These are phyloP conservation scores for Metallyticus violacea DNA, from an alignment of 2,888 invertebrate species.

Conservation along the genomic window DNA sequence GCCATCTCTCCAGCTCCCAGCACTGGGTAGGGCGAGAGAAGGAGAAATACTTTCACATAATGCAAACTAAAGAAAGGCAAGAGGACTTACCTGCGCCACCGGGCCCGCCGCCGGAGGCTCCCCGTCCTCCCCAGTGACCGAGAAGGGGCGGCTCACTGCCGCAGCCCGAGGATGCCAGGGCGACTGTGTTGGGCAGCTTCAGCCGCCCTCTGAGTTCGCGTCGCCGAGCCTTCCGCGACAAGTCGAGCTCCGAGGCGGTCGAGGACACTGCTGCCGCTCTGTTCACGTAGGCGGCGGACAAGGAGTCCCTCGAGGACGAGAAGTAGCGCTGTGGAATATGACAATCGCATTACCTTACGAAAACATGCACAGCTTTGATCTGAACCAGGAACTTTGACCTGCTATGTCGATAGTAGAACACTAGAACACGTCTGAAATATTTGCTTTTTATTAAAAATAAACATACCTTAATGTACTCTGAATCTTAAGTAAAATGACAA, in stretches of 20 bases:
- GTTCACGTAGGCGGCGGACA: constrained; percentile 66
- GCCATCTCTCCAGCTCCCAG: no score
- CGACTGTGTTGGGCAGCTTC: constrained; percentile 59
- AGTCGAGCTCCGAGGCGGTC: constrained; percentile 73
- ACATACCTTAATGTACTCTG: no score
- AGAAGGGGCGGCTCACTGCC: constrained; percentile 71
- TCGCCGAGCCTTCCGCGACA: constrained; percentile 66
- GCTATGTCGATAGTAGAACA: no score
- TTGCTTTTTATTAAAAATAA: no score
- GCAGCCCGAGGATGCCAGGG: constrained; percentile 59
- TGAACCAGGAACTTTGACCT: no score
- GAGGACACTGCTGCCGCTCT: constrained; percentile 60
- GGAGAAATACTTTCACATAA: no score
- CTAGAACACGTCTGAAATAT: no score
- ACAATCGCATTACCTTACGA: not conserved
- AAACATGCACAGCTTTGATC: no score
- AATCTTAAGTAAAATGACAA: no score
- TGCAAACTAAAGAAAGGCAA: no score
- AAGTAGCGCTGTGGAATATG: constrained; percentile 58
- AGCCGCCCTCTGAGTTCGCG: constrained; percentile 61
- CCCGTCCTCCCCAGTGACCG: constrained; percentile 44
- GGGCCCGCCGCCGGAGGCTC: constrained; percentile 51
- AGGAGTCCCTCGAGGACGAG: constrained; percentile 70
- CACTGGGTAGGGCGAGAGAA: no score
- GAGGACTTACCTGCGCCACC: not conserved